Conservation (phyloP, 2,113 vertebrate genomes). For the Onychorhynchus coronatus region DNA sequence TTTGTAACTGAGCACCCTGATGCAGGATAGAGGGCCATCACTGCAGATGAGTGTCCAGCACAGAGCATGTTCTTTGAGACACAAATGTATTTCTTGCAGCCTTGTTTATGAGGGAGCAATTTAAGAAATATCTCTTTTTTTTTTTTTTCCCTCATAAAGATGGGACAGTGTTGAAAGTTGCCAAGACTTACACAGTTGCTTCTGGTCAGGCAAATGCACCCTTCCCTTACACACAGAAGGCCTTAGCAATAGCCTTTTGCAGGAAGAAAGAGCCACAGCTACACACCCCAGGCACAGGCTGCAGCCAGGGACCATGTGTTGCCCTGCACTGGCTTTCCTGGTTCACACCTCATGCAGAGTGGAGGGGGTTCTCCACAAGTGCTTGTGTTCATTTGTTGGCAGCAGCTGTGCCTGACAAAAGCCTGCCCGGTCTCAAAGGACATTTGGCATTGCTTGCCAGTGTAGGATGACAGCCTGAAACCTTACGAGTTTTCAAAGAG, state of each 20-base stretch:
- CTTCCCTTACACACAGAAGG: neutral
- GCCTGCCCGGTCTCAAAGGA: neutral
- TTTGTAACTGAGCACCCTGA: neutral
- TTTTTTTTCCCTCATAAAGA: neutral
- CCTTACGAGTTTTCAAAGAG: rapidly evolving
- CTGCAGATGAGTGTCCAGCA: neutral
- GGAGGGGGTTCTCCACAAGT: rapidly evolving
- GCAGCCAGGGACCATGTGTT: neutral
- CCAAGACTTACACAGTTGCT: neutral
- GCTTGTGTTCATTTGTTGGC: neutral
- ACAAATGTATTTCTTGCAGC: neutral
- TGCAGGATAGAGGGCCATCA: neutral
- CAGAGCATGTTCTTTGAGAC: neutral
- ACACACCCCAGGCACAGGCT: neutral
- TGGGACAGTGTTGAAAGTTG: neutral
- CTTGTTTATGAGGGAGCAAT: neutral
- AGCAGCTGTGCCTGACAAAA: neutral
- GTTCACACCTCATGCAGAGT: neutral
- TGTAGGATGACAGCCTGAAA: neutral
- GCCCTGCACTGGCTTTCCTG: neutral
- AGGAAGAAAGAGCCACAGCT: neutral
- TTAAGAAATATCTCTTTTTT: neutral
- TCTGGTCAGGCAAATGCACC: neutral
- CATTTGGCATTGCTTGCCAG: neutral
- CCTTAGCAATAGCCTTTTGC: neutral